Base-by-base conservation (phyloP, 64 coral and sea anemone genomes). In the Porites australiensis region DNA sequence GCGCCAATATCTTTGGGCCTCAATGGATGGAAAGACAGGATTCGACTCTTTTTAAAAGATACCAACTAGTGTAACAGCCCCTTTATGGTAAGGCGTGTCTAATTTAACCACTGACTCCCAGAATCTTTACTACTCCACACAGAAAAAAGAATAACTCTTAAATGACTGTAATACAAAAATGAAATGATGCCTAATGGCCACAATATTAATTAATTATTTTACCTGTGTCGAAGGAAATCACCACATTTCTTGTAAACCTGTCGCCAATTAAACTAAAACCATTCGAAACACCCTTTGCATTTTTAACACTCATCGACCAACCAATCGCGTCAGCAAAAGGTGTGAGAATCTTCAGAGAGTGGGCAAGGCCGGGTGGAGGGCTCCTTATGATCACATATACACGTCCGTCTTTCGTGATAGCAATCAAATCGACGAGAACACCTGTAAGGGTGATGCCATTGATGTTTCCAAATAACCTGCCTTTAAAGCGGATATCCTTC, bases 201-300 rank as follows among this genome's bases (percentile, higher is more conserved):
- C 27, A 37, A 37, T 37, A 37, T 46, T 4, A 48, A 46, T 61
- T 60, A n/a, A 15, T 0, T 8, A 74, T 88, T 82, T 44, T 76
- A 97, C 95, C 95, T 70, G 95, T 82, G 61, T 94, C 82, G 70
- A 97, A 97, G 4, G 78, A 70, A 21, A 97, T 16, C 14, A 89
- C 74, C 2, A 70, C 83, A 44, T 77, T 94, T 72, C 95, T 97
- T 55, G 68, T 90, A 23, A 97, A 94, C 77, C 64, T 85, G 11
- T 67, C 77, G 3, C 95, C 92, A 19, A 94, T 77, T 5, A 97
- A 67, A 50, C 62, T 50, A 13, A 87, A 86, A 2, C 95, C 95
- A 55, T 87, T 94, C 2, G 83, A 65, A 21, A 90, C 52, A 14
- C 78, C 83, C 46, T 80, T 94, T 3, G 58, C 77, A 5, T 89